Evolutionary conservation across 2,888 invertebrate genomes (phyloP), one percentile per base, ranked within the genome.

Genomic region (Eulithis prunata): DNA sequence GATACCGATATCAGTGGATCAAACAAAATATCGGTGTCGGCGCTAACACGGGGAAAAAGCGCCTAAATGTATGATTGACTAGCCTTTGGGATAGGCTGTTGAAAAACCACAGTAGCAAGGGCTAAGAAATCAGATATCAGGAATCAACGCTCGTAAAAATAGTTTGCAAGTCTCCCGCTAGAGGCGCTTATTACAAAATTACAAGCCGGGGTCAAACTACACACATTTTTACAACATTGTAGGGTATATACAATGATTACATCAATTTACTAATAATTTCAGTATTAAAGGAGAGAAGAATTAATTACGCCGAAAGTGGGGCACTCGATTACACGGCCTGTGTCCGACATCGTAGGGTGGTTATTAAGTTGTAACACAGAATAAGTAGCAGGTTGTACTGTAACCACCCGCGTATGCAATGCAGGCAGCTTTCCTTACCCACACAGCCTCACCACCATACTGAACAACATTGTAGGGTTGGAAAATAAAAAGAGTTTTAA

Each of bases 401-500:
- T 21, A 21, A 2, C 21, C 21, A 69, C 68, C 69, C 56, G 62
- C 66, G 68, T 73, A 41, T 59, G 55, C 68, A 63, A 41, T 59
- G 55, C 68, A 63, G 56, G 64, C 71, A 73, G 74, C 77, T 77
- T 75, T 75, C 75, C 73, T 75, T 61, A 73, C 73, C 11, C 75
- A 75, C 74, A 74, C 75, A 54, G 51, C 0, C 2, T 0, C 43
- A 8, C 28, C 43, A 8, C 28, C 1, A 14, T 8, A 14, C 5
- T 11, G 4, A 5, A 12, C n/a, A 5, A 38, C 3, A 41, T 3
- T 13, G 8, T 54, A 54, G 54, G 54, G 54, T 11, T 54, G 54
- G 11, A 36, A 41, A 41, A 41, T 32, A 32, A 21, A 21, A 21
- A 21, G 21, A 21, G 21, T 21, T 21, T 21, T 21, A 21, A 21